Conservation (phyloP, 2,113 vertebrate species). For the Pelobates fuscus region DNA sequence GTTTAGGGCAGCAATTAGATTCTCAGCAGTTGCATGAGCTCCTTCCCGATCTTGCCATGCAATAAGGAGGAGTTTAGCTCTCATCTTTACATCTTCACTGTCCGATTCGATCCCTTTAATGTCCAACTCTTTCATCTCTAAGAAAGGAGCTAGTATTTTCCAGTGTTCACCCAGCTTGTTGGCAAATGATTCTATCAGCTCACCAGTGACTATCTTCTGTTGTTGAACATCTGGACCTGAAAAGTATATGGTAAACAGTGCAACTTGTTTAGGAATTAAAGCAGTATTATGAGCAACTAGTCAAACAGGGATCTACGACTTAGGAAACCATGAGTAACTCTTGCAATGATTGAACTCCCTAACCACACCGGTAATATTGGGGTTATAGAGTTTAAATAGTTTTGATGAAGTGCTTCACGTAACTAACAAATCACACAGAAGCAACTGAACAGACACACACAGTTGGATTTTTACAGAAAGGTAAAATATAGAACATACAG, state of each 20-base stretch:
- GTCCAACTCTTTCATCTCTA: constrained; percentile 90
- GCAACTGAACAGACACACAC: too few relatives aligned
- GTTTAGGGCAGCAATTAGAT: constrained; percentile 75
- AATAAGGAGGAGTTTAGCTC: constrained; percentile 91
- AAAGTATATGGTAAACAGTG: neutral
- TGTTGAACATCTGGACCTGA: constrained; percentile 86
- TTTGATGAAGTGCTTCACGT: too few relatives aligned
- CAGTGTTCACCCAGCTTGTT: constrained; percentile 85
- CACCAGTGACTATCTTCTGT: constrained; percentile 84
- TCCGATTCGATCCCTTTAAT: constrained; percentile 91
- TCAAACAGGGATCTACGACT: too few relatives aligned
- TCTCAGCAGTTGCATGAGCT: constrained; percentile 80
- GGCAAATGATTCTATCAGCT: constrained; percentile 88
- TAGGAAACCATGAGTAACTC: too few relatives aligned
- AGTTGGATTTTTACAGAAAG: too few relatives aligned
- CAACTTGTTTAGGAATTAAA: too few relatives aligned
- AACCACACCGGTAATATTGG: too few relatives aligned
- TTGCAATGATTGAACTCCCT: too few relatives aligned
- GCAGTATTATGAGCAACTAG: too few relatives aligned
- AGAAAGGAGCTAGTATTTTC: constrained; percentile 81
- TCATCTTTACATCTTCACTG: constrained; percentile 88
- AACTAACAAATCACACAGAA: too few relatives aligned
- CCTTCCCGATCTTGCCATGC: constrained; percentile 97
- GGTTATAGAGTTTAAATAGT: too few relatives aligned
- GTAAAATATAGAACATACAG: too few relatives aligned